Evolutionary conservation across 2,888 invertebrate species (phyloP).

Genomic region (Sisyra terminalis): DNA sequence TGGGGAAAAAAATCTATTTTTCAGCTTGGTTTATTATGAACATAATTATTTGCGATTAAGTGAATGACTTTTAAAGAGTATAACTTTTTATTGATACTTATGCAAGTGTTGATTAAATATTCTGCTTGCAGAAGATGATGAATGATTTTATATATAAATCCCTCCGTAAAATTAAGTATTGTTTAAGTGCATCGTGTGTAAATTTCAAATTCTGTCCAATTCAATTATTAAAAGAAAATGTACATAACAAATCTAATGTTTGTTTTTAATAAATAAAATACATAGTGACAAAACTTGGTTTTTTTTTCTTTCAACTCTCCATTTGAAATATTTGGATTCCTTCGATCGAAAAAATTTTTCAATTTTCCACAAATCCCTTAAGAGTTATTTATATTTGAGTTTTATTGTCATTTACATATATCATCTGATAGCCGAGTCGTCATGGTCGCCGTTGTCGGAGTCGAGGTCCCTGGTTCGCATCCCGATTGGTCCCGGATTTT

Average conservation of each 20-base stretch:
- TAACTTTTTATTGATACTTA: no score
- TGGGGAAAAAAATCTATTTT: no score
- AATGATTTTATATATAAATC: constrained; percentile 9
- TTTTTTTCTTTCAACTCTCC: background rate
- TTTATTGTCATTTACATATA: no score
- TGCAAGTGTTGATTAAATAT: no score
- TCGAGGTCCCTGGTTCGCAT: no score
- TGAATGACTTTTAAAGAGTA: no score
- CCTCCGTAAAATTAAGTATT: constrained; percentile 11
- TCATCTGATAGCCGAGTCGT: no score
- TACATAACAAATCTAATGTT: constrained; percentile 7
- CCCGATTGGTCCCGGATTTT: no score
- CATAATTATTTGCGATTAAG: no score
- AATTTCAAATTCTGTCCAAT: constrained; percentile 8
- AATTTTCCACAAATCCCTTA: background rate
- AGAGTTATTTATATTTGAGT: background rate
- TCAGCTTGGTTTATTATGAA: no score
- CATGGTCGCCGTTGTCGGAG: no score
- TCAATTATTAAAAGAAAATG: constrained; percentile 2
- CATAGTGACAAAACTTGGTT: background rate
- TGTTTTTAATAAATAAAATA: constrained; percentile 8
- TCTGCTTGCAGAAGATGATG: constrained; percentile 1
- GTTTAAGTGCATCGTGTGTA: constrained; percentile 5
- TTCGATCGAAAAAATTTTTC: no score
- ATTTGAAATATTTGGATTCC: background rate